phyloP scores from a whole-genome alignment of 2,797 vertebrate species.

The Melanotaenia nigrans region DNA sequence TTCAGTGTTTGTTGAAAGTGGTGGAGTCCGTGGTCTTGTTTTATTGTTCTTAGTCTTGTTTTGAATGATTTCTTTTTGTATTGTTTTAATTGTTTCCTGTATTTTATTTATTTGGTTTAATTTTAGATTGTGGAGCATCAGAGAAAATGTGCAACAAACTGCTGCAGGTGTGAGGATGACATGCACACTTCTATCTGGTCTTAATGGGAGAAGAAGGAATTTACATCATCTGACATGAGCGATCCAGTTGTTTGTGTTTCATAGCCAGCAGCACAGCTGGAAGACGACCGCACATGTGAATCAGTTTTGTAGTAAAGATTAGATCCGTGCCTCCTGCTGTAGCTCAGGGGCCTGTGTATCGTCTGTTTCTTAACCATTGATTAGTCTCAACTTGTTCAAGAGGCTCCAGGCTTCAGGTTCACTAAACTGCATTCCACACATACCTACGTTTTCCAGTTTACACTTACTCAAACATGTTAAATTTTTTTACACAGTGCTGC shows the following conservation, averaged over 20 bases:
- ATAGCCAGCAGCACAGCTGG: not conserved
- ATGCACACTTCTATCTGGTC: too few relatives aligned
- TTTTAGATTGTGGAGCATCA: too few relatives aligned
- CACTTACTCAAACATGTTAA: conserved; percentile 12
- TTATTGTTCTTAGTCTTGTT: too few relatives aligned
- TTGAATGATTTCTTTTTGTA: too few relatives aligned
- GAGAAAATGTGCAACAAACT: too few relatives aligned
- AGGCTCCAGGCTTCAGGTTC: not conserved
- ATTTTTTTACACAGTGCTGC: conserved; percentile 9
- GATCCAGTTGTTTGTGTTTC: not conserved
- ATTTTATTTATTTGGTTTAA: too few relatives aligned
- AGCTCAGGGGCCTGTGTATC: too few relatives aligned
- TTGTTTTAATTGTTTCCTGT: too few relatives aligned
- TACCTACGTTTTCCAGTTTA: conserved; percentile 7
- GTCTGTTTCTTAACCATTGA: conserved; percentile 5
- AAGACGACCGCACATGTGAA: not conserved
- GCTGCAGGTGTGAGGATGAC: too few relatives aligned
- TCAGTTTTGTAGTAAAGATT: too few relatives aligned
- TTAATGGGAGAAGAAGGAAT: not conserved
- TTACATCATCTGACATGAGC: not conserved
- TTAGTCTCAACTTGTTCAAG: not conserved
- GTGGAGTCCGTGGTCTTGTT: too few relatives aligned
- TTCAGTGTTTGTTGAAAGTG: too few relatives aligned
- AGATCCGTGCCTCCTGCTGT: not conserved
- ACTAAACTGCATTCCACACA: conserved; percentile 12